A percentile compares a stretch with the other conserved stretches of the same genome.
Evolutionary conservation across 2,888 invertebrate genomes (phyloP).

Genomic region (Liodrosophila aerea): DNA sequence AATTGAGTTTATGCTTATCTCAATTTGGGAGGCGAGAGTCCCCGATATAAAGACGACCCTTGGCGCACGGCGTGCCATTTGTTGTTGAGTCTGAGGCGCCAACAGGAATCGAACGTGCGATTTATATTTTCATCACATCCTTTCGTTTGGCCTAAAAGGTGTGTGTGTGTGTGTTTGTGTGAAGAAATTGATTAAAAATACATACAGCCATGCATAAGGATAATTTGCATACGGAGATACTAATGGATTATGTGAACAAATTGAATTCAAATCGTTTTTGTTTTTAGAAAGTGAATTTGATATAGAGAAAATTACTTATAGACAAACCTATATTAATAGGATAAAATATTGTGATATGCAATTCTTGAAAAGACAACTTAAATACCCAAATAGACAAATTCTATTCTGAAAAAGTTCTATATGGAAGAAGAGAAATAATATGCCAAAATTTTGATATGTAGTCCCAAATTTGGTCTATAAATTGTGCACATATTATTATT

Average conservation of each 20-base stretch:
- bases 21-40: constrained; percentile 45
- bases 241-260: neutral
- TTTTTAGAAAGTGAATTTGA: neutral
- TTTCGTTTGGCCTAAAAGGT: constrained; percentile 71
- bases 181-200: constrained; percentile 1
- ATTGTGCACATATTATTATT: no score
- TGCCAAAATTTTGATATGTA: no score
- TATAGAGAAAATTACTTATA: no score
- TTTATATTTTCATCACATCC: constrained; percentile 58
- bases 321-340: no score
- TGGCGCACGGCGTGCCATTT: constrained; percentile 77
- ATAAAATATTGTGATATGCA: no score
- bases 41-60: constrained; percentile 78
- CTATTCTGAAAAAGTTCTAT: no score
- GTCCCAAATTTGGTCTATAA: no score
- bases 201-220: constrained; percentile 9
- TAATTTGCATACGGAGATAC: neutral
- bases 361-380: no score
- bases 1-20: constrained; percentile 51
- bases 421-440: no score
- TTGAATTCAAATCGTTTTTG: no score
- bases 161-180: constrained; percentile 47
- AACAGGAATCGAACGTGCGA: constrained; percentile 79
- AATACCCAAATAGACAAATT: no score
- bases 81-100: constrained; percentile 81